Percentiles rank a stretch among this genome's conserved stretches.
Conservation (phyloP, 2,113 vertebrate genomes). For the Strigops habroptila region DNA sequence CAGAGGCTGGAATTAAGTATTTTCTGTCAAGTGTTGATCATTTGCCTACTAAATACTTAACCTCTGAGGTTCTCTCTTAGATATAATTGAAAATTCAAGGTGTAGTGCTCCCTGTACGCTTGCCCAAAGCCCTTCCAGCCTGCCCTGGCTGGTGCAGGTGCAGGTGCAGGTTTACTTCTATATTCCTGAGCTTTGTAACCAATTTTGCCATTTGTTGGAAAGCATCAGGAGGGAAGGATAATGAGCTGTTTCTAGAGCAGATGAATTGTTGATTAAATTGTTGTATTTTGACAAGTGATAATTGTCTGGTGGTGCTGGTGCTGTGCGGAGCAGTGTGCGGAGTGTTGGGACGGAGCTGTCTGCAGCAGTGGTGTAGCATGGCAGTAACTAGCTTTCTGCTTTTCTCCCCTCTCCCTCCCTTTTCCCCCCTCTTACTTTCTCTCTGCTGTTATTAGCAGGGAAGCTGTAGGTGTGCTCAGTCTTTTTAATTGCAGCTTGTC, state of each 20-base stretch:
- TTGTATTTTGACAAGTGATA: not conserved
- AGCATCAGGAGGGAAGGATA: not conserved
- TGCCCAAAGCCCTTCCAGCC: not conserved
- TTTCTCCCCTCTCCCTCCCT: not conserved
- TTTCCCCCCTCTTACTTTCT: not conserved
- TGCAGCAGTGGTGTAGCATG: not conserved
- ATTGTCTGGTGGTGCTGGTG: not conserved
- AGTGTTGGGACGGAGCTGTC: not conserved
- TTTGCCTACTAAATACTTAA: not conserved
- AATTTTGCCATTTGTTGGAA: not conserved
- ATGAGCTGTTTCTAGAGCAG: not conserved
- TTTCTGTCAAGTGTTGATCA: not conserved
- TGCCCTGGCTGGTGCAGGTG: not conserved
- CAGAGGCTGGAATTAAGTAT: not conserved
- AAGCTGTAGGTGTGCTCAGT: conserved; percentile 43
- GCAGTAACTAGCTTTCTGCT: not conserved
- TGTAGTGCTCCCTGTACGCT: accelerated
- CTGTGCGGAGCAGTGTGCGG: accelerated
- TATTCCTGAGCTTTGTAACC: not conserved
- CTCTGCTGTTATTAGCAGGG: not conserved
- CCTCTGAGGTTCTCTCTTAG: not conserved
- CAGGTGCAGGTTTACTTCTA: not conserved
- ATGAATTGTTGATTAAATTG: not conserved
- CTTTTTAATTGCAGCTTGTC: conserved; percentile 51
- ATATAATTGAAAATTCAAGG: not conserved